Conservation (phyloP, 2,888 invertebrate species). For the Apodemia duryi region DNA sequence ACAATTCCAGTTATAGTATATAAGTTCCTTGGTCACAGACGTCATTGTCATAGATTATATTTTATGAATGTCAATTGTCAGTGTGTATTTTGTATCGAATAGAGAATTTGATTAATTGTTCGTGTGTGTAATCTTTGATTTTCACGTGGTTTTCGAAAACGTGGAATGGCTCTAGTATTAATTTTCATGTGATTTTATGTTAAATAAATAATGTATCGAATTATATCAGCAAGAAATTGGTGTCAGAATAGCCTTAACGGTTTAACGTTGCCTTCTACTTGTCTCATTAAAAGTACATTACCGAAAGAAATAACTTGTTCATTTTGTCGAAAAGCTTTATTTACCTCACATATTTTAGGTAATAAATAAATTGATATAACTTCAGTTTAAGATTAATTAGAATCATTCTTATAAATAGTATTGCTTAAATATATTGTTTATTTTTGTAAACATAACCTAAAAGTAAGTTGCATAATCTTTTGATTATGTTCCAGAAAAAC, state of each 20-base stretch:
- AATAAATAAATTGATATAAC: conserved; percentile 21
- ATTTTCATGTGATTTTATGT: conserved; percentile 37
- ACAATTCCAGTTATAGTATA: no score
- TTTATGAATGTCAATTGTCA: no score
- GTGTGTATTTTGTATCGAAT: neutral
- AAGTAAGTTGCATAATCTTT: conserved; percentile 61
- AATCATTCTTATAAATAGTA: neutral
- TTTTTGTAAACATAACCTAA: conserved; percentile 43
- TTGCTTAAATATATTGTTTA: conserved; percentile 14
- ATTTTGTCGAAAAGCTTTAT: conserved; percentile 62
- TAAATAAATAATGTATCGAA: conserved; percentile 62
- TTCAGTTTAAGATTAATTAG: neutral
- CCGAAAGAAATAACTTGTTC: conserved; percentile 63
- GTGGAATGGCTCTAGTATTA: conserved; percentile 46
- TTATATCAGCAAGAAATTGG: conserved; percentile 60
- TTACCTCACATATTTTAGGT: conserved; percentile 57
- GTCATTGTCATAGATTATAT: no score
- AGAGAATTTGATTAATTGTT: neutral
- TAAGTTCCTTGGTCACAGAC: no score
- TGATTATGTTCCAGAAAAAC: conserved; percentile 51
- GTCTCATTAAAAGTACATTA: conserved; percentile 39
- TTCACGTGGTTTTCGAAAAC: conserved; percentile 59
- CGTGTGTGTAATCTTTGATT: conserved; percentile 30
- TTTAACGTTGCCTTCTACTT: conserved; percentile 45
- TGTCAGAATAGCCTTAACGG: conserved; percentile 61